phyloP scores from a whole-genome alignment of 2,797 vertebrate species.

The Oryzias dopingdopingensis region DNA sequence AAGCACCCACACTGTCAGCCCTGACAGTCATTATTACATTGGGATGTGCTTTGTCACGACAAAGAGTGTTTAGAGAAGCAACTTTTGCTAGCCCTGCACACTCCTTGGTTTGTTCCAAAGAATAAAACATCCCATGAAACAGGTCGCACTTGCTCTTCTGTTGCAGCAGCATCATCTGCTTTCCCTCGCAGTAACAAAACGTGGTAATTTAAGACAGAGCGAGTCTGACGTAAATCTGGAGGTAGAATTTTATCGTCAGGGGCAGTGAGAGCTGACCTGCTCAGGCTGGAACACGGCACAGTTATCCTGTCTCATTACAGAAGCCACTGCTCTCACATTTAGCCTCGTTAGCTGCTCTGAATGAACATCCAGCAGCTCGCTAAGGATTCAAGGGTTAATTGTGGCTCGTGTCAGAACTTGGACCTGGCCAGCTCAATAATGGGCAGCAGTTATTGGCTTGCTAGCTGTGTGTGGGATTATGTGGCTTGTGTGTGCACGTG shows the following conservation, averaged over 20 bases:
- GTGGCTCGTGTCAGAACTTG: conserved; percentile 74
- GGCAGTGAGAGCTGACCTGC: conserved; percentile 68
- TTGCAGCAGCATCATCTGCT: conserved; percentile 21
- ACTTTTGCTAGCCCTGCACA: not conserved
- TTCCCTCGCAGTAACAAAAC: conserved; percentile 28
- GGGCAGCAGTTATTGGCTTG: conserved; percentile 73
- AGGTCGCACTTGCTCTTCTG: conserved; percentile 29
- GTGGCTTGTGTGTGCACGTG: conserved; percentile 35
- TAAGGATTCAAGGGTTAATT: conserved; percentile 77
- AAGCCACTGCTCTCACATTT: conserved; percentile 73
- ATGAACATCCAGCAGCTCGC: conserved; percentile 65
- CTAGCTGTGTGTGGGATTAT: conserved; percentile 28
- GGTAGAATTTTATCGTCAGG: conserved; percentile 55
- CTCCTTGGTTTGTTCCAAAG: not conserved
- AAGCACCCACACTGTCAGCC: too few relatives aligned
- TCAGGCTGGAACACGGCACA: conserved; percentile 52
- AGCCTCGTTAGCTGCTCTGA: conserved; percentile 69
- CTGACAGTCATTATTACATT: too few relatives aligned
- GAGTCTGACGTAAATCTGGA: conserved; percentile 38
- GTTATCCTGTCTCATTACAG: conserved; percentile 73
- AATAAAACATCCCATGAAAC: not conserved
- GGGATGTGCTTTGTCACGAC: too few relatives aligned
- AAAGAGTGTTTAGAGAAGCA: too few relatives aligned
- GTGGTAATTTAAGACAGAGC: conserved; percentile 41
- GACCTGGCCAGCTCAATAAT: conserved; percentile 75